Percentiles rank a stretch among this genome's conserved stretches.
Evolutionary conservation across 2,113 vertebrate genomes (phyloP).

Genomic region (pig (Sus scrofa)): DNA sequence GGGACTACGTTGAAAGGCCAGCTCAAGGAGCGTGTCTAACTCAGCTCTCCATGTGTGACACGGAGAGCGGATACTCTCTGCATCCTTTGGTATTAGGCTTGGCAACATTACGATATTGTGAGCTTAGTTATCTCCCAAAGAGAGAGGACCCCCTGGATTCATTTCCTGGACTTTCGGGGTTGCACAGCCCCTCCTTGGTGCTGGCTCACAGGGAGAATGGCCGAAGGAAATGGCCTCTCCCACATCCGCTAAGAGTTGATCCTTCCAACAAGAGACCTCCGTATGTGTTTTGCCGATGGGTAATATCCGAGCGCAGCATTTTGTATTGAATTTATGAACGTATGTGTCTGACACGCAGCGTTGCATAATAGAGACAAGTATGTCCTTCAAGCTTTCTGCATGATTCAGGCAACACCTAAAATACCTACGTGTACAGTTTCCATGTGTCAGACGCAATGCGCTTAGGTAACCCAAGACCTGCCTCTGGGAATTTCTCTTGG

Average conservation of each 20-base stretch:
- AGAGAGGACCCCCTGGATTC: background rate
- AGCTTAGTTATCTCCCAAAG: background rate
- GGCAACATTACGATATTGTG: background rate
- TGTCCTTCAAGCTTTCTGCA: background rate
- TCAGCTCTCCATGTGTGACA: background rate
- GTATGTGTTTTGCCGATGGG: background rate
- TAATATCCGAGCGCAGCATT: background rate
- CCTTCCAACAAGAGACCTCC: background rate
- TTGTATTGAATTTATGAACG: background rate
- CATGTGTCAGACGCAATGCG: background rate
- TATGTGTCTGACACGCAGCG: background rate
- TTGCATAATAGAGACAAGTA: background rate
- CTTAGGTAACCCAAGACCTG: background rate
- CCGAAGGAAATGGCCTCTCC: background rate
- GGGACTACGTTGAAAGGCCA: background rate
- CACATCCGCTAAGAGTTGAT: background rate
- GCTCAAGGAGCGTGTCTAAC: background rate
- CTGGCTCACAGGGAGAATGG: background rate
- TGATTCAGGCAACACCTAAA: background rate
- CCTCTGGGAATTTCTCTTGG: conserved; percentile 2
- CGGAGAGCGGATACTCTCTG: background rate
- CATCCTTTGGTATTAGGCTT: background rate
- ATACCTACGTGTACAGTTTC: background rate
- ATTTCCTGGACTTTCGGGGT: background rate
- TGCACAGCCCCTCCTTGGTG: background rate